Conservation (phyloP, 1,140 invertebrate species). For the Orchesella cincta region DNA sequence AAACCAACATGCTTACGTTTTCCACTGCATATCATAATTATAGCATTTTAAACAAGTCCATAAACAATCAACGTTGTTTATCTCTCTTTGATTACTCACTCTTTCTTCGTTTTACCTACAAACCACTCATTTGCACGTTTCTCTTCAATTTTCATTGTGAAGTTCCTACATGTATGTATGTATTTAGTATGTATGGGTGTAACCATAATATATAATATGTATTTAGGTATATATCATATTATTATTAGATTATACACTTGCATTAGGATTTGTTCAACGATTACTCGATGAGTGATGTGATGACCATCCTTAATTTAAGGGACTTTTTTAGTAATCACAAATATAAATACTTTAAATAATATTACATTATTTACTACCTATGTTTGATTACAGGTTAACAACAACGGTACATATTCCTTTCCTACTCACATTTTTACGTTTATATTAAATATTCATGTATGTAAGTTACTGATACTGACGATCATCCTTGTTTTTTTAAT, state of each 20-base stretch:
- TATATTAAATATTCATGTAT: too few relatives aligned
- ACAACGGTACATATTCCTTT: background rate
- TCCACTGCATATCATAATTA: too few relatives aligned
- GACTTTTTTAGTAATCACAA: background rate
- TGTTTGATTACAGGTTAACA: slow-evolving; percentile 19
- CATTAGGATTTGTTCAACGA: background rate
- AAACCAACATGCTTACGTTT: too few relatives aligned
- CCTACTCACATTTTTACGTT: too few relatives aligned
- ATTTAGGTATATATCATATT: background rate
- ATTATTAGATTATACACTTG: background rate
- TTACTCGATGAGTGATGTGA: too few relatives aligned
- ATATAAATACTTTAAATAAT: background rate
- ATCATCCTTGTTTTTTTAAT: too few relatives aligned
- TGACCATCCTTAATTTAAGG: background rate
- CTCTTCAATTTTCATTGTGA: background rate
- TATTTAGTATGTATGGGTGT: background rate
- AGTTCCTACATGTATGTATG: too few relatives aligned
- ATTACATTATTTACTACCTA: background rate
- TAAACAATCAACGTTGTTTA: too few relatives aligned
- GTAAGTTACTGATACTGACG: too few relatives aligned
- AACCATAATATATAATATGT: background rate
- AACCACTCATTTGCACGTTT: background rate
- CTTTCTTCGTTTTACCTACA: too few relatives aligned
- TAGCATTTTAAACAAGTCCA: too few relatives aligned
- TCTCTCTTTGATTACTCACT: too few relatives aligned